A percentile compares a stretch with the other conserved stretches of the same genome.
phyloP scores from a whole-genome alignment of 2,888 invertebrate species.

The Cremastinae sp. region DNA sequence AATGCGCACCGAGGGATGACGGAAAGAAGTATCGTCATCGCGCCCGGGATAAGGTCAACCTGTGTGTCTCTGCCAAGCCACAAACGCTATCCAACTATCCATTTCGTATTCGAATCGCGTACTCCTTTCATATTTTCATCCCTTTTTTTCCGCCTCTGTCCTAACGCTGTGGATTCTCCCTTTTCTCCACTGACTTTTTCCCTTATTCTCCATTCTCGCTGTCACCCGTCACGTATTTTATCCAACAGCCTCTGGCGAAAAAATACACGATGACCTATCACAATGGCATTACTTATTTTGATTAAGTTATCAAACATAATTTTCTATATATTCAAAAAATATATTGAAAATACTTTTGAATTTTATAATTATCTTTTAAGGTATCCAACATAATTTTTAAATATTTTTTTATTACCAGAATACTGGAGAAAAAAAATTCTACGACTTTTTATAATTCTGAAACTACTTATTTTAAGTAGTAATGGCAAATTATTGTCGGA shows the following conservation, averaged over 20 bases:
- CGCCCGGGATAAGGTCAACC: conserved; percentile 43
- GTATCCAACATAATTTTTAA: too few species aligned
- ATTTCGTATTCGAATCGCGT: conserved; percentile 71
- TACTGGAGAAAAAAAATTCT: neutral
- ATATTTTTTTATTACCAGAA: too few species aligned
- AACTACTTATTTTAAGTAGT: too few species aligned
- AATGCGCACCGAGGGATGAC: conserved; percentile 16
- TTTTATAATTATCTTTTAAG: too few species aligned
- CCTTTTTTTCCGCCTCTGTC: conserved; percentile 23
- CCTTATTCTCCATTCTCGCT: neutral
- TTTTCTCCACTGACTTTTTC: neutral
- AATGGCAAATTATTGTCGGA: too few species aligned
- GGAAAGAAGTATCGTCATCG: conserved; percentile 32
- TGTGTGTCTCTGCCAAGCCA: conserved; percentile 42
- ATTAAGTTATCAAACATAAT: too few species aligned
- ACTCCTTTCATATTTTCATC: conserved; percentile 63
- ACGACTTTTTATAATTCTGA: neutral
- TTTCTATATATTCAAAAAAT: too few species aligned
- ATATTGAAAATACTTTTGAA: too few species aligned
- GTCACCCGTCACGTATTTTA: conserved; percentile 14
- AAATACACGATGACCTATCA: neutral
- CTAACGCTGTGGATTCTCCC: conserved; percentile 5
- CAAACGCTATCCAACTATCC: conserved; percentile 60
- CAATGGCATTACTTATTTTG: neutral
- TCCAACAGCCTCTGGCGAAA: neutral